Base-by-base conservation (phyloP, 2,113 vertebrate species). In the Macaca mulatta region DNA sequence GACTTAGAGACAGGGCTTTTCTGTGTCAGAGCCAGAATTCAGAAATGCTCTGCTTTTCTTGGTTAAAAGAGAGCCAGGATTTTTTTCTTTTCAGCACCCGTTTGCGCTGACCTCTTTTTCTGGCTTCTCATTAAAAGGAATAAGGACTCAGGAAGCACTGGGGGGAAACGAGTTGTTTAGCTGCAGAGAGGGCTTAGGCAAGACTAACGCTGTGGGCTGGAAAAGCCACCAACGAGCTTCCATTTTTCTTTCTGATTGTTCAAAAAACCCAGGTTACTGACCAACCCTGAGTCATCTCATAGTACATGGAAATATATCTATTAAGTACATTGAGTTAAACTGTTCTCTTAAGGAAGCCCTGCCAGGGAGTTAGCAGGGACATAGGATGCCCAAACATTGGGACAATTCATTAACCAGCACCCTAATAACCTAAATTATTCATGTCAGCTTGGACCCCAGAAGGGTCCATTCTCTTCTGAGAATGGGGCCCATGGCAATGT, bases 31-130 rank as follows among this genome's bases (percentile, higher is more conserved):
- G 77, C 92, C 95, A 96, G 93, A 96, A 90, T 94, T 96, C 77
- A 96, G 79, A 94, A 97, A 81, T 40, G 10, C 84, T 96, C 89
- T 90, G 93, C 90, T 97, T 96, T 97, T 61, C 93, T 97, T 69
- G 79, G 25, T 94, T 94, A 92, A 96, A 94, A 96, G 86, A 95
- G 85, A 93, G 77, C 80, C 77, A 43, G 69, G 45, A 55, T 79
- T 93, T 94, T 97, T 94, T 95, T 96, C 72, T 96, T 95, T 97
- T 90, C 92, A 97, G 84, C n/a, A 50, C n/a, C 45, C 70, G 4
- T 97, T 97, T 96, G 70, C 16, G 69, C 77, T 97, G 96, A 98
- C 96, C 96, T 97, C 93, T 96, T 98, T 98, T 97, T 96, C 93
- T 93, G 90, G 92, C 55, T 97, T 95, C 92, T 96, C 83, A 95